Percentiles rank a stretch among this genome's conserved stretches.
These are phyloP conservation scores for Coreius guichenoti DNA, from an alignment of 2,797 vertebrate genomes.

Conservation along the genomic window DNA sequence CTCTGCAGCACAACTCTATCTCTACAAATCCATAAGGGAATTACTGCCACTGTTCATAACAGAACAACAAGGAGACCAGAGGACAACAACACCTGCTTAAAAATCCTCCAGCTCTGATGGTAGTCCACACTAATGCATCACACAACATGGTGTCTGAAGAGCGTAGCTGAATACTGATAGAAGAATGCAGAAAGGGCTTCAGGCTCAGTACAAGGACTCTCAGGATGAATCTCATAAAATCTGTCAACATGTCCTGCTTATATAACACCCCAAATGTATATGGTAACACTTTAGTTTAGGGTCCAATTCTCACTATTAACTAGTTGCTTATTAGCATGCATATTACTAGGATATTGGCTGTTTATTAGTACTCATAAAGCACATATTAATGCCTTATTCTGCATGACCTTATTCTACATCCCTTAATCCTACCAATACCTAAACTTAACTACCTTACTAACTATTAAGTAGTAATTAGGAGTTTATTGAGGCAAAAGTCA, in stretches of 20 bases:
- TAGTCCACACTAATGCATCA: constrained; percentile 15
- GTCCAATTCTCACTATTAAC: too few species aligned
- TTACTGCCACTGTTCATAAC: constrained; percentile 58
- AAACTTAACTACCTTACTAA: too few species aligned
- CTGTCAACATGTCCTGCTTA: neutral
- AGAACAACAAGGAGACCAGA: constrained; percentile 60
- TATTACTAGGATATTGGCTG: too few species aligned
- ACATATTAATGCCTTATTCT: too few species aligned
- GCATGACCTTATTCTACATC: too few species aligned
- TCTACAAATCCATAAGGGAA: constrained; percentile 64
- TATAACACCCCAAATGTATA: neutral
- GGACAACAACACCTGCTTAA: constrained; percentile 52
- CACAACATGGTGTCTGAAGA: constrained; percentile 9
- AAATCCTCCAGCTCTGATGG: constrained; percentile 33
- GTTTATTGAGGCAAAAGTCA: too few species aligned
- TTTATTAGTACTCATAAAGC: too few species aligned
- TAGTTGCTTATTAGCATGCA: too few species aligned
- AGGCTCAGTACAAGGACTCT: constrained; percentile 32
- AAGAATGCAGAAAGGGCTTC: neutral
- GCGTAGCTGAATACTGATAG: constrained; percentile 15
- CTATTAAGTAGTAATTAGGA: too few species aligned
- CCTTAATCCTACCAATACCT: too few species aligned
- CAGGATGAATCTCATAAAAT: neutral
- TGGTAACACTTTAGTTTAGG: too few species aligned
- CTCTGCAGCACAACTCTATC: constrained; percentile 40